Evolutionary conservation across 1,140 invertebrate genomes (phyloP).

Genomic region (Drosophila saltans): DNA sequence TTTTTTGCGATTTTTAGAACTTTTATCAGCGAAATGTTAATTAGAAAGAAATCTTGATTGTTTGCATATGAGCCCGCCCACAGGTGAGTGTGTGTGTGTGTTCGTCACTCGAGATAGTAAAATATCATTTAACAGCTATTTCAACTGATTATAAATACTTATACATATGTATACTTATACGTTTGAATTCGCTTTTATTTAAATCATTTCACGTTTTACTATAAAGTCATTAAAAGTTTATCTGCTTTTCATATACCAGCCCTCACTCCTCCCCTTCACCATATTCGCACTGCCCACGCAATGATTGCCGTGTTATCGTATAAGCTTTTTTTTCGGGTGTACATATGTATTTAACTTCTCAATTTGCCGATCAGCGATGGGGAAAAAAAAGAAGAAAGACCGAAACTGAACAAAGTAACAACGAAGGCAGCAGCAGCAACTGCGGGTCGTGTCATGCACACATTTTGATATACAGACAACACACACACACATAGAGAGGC

Average conservation of each 20-base stretch:
- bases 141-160: slow-evolving; percentile 9
- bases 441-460: slow-evolving; percentile 70
- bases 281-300: slow-evolving; percentile 8
- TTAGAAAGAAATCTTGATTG: too few species aligned
- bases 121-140: not conserved
- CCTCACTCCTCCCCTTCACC: not conserved
- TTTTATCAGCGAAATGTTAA: not conserved
- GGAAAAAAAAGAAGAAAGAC: slow-evolving; percentile 32
- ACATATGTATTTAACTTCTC: slow-evolving; percentile 38
- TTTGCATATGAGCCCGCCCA: not conserved
- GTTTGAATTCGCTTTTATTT: too few species aligned
- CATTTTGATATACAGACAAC: slow-evolving; percentile 40
- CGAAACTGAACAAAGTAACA: slow-evolving; percentile 53
- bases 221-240: not conserved
- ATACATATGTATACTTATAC: too few species aligned
- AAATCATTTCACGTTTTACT: too few species aligned
- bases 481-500: slow-evolving; percentile 8
- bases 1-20: too few species aligned
- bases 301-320: slow-evolving; percentile 6
- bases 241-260: not conserved
- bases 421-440: slow-evolving; percentile 45
- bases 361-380: slow-evolving; percentile 35
- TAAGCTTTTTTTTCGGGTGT: slow-evolving; percentile 20
- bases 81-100: not conserved
- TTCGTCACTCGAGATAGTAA: not conserved